Evolutionary conservation across 2,797 vertebrate species (phyloP), one percentile per base, ranked within the genome.

Genomic region (Pipistrellus pygmaeus): DNA sequence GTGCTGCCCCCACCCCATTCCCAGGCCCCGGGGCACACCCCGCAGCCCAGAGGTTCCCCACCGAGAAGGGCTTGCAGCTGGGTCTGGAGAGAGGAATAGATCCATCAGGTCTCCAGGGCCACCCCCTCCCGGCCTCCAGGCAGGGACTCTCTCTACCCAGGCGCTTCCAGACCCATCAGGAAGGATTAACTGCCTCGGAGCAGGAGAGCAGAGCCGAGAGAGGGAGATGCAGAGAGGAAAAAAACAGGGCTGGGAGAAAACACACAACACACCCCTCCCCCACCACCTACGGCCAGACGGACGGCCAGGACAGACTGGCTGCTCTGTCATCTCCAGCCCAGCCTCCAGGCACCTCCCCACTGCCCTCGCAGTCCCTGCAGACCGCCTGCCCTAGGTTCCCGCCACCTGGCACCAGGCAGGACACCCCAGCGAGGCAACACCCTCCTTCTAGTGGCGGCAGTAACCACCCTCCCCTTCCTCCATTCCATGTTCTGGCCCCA

Each of bases 301-400:
- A 97, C 96, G 95, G 90, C 91, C 76, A 51, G 97, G 96, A 97
- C 96, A 96, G 97, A 97, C 96, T 57, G 84, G 96, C 91, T 94
- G 97, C 93, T 93, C 96, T 4, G 71, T 94, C 96, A 87, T 96
- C 94, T 91, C 88, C 94, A 93, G 95, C 90, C 87, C 87, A 82
- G 95, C 85, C n/a, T 30, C 81, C 60, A 91, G 78, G 93, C 95
- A 91, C 95, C 95, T 95, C 94, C 96, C 95, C 93, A 78, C 88
- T 4, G 35, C 94, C 75, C 21, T 10, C 73, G 81, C 85, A 95
- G 96, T 86, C 96, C 86, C 87, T 91, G 90, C 94, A 94, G 94
- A 91, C 69, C 6, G 46, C 55, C 68, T 69, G 94, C 84, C 95
- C 85, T 81, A 6, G 32, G 85, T 85, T 91, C 82, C 77, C 94